A percentile compares a stretch with the other conserved stretches of the same genome.
phyloP scores from a whole-genome alignment of 1,140 invertebrate species.

The Drosophila pruinosa region DNA sequence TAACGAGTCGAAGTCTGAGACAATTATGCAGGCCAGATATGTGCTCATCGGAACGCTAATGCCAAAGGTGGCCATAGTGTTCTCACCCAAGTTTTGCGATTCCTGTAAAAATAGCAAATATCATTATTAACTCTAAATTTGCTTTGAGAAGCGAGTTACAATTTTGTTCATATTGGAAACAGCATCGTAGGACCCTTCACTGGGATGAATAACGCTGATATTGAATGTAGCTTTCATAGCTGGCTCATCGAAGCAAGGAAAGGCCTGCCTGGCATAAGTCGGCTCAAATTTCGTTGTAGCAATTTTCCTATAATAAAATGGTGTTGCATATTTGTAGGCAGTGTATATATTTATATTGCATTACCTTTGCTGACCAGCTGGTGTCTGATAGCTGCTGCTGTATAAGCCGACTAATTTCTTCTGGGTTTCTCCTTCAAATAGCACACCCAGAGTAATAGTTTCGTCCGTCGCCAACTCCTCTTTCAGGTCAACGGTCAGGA shows the following conservation, averaged over 20 bases:
- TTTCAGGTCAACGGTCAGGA: slow-evolving; percentile 58
- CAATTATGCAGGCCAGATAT: slow-evolving; percentile 94
- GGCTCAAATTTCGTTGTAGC: slow-evolving; percentile 96
- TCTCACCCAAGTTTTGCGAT: slow-evolving; percentile 47
- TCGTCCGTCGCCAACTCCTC: slow-evolving; percentile 28
- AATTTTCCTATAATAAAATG: slow-evolving; percentile 85
- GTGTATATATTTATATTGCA: too few species aligned
- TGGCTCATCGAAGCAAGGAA: slow-evolving; percentile 98
- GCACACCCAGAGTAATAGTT: slow-evolving; percentile 57
- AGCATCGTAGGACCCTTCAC: slow-evolving; percentile 85
- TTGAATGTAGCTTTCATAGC: slow-evolving; percentile 94
- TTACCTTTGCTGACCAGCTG: slow-evolving; percentile 76
- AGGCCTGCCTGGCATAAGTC: slow-evolving; percentile 95
- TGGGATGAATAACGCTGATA: slow-evolving; percentile 89
- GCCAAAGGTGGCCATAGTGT: slow-evolving; percentile 85
- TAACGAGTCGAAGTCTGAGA: slow-evolving; percentile 92
- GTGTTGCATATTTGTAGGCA: slow-evolving; percentile 44
- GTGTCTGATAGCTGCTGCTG: slow-evolving; percentile 79
- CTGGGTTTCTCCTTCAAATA: slow-evolving; percentile 82
- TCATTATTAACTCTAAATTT: neutral
- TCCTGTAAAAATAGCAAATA: slow-evolving; percentile 13
- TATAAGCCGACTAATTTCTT: slow-evolving; percentile 83
- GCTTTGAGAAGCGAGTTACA: slow-evolving; percentile 23
- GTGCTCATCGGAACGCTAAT: slow-evolving; percentile 95
- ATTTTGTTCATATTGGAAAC: slow-evolving; percentile 90